These are phyloP conservation scores for Gouania willdenowi DNA, from an alignment of 2,797 vertebrate genomes.

Conservation along the genomic window DNA sequence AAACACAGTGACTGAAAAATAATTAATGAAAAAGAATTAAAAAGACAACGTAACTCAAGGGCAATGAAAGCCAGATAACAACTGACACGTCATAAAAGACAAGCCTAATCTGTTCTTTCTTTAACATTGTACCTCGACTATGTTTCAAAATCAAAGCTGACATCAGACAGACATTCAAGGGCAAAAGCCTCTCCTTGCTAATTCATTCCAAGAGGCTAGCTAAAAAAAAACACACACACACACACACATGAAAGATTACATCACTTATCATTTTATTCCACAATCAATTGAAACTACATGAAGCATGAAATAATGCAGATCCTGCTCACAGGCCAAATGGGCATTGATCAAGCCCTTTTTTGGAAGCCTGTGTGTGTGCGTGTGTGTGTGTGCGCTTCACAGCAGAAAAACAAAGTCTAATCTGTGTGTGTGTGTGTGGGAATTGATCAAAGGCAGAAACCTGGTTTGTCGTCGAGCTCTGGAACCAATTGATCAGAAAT, in stretches of 20 bases:
- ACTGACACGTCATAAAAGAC: no score
- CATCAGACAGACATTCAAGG: conserved; percentile 9
- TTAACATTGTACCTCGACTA: conserved; percentile 4
- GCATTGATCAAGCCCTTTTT: conserved; percentile 65
- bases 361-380: conserved; percentile 5
- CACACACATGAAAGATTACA: conserved; percentile 27
- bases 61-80: no score
- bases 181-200: conserved; percentile 28
- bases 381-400: no score
- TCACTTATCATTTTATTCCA: conserved; percentile 66
- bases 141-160: conserved; percentile 31
- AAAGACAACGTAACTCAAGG: no score
- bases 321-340: conserved; percentile 50
- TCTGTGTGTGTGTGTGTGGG: conserved; percentile 12
- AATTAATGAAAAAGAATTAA: no score
- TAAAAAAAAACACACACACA: conserved; percentile 35
- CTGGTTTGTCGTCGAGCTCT: conserved; percentile 32
- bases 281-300: conserved; percentile 66
- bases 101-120: no score
- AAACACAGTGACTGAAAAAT: no score
- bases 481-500: conserved; percentile 67
- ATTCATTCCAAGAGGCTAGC: conserved; percentile 13
- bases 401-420: no score
- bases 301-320: conserved; percentile 72
- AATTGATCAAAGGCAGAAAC: conserved; percentile 49